Evolutionary conservation across 2,113 vertebrate genomes (phyloP).

Genomic region (Synchiropus splendidus): DNA sequence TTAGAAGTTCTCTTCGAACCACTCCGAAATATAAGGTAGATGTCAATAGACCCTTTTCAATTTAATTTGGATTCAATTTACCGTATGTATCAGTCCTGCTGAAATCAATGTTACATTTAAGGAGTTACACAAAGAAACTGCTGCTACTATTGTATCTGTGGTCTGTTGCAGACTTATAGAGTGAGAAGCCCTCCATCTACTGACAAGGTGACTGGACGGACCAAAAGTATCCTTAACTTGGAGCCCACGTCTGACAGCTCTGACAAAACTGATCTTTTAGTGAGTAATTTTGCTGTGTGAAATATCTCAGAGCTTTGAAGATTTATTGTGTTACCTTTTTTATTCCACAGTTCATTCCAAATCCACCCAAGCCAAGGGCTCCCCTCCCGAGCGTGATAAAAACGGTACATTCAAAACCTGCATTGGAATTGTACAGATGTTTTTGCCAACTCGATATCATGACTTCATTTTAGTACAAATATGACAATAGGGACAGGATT

Average conservation of each 20-base stretch:
- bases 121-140: conserved; percentile 18
- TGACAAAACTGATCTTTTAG: conserved; percentile 76
- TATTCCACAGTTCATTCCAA: too few species aligned
- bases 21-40: conserved; percentile 21
- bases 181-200: conserved; percentile 74
- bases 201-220: conserved; percentile 48
- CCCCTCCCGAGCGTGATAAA: too few species aligned
- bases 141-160: too few species aligned
- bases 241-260: conserved; percentile 84
- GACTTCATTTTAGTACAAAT: too few species aligned
- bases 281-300: conserved; percentile 48
- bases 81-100: background rate
- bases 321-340: too few species aligned
- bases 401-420: too few species aligned
- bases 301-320: too few species aligned
- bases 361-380: too few species aligned
- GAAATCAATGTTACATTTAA: conserved; percentile 8
- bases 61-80: background rate
- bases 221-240: conserved; percentile 67
- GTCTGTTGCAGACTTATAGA: conserved; percentile 74
- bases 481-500: too few species aligned
- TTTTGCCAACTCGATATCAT: too few species aligned
- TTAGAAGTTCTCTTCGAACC: conserved; percentile 6
- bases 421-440: too few species aligned
- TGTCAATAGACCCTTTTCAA: background rate